Conservation (phyloP, 1,140 invertebrate genomes). For the Myzus persicae region DNA sequence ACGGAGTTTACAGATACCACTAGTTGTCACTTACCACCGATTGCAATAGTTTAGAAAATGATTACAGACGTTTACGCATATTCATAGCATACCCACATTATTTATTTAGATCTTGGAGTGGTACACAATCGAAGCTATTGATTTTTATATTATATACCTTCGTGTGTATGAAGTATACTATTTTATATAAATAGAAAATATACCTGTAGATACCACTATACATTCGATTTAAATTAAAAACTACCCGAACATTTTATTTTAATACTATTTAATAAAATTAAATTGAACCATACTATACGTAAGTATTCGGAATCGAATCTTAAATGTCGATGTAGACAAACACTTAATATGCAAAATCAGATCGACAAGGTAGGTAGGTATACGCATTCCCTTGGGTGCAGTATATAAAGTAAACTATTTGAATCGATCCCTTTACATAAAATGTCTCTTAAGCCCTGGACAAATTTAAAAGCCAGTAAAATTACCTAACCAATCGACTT, state of each 20-base stretch:
- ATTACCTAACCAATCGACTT: neutral
- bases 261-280: neutral
- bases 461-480: slow-evolving; percentile 16
- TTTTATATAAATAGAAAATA: neutral
- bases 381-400: neutral
- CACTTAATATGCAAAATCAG: slow-evolving; percentile 32
- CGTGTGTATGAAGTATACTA: neutral
- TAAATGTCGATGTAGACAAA: neutral
- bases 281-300: neutral
- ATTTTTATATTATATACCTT: neutral
- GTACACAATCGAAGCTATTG: neutral
- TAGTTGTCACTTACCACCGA: neutral
- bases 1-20: neutral
- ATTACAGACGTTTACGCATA: neutral
- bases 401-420: neutral
- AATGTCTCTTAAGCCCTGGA: slow-evolving; percentile 26
- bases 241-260: neutral
- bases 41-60: neutral
- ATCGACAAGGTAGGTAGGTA: neutral
- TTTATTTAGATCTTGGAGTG: neutral
- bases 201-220: neutral
- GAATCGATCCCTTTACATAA: slow-evolving; percentile 26
- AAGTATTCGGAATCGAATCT: neutral
- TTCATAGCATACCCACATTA: neutral
- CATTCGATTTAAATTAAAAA: neutral